phyloP scores from a whole-genome alignment of 2,888 invertebrate genomes.

The Ophioninae sp. region DNA sequence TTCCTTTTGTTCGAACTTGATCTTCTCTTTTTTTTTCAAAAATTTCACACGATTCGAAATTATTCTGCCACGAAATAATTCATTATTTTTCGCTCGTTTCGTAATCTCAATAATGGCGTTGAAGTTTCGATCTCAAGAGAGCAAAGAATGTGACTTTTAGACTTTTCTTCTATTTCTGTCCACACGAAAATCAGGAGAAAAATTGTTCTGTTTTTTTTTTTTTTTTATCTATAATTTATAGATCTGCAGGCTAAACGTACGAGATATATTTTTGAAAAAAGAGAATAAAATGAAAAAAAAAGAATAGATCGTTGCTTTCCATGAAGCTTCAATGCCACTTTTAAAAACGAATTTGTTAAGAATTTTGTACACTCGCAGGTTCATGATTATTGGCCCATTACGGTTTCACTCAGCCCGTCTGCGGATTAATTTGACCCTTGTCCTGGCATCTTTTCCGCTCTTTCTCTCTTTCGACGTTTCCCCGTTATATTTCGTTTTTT shows the following conservation, averaged over 20 bases:
- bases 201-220: no score
- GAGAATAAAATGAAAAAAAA: no score
- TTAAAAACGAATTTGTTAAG: background rate
- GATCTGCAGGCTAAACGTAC: no score
- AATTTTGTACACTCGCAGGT: background rate
- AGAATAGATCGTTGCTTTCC: no score
- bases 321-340: no score
- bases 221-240: no score
- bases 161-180: no score
- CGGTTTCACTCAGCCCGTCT: constrained; percentile 2
- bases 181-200: no score
- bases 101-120: background rate
- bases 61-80: no score
- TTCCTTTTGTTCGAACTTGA: background rate
- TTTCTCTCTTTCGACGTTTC: constrained; percentile 2
- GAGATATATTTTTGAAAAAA: no score
- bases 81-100: background rate
- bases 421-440: constrained; percentile 6
- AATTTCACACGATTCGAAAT: background rate
- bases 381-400: background rate
- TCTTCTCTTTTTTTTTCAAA: background rate
- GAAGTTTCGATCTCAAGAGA: no score
- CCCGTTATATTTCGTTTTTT: background rate
- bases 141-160: no score
- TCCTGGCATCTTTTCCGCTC: background rate